These are phyloP conservation scores for Glyptemys insculpta DNA, from an alignment of 2,797 vertebrate genomes.

Conservation along the genomic window DNA sequence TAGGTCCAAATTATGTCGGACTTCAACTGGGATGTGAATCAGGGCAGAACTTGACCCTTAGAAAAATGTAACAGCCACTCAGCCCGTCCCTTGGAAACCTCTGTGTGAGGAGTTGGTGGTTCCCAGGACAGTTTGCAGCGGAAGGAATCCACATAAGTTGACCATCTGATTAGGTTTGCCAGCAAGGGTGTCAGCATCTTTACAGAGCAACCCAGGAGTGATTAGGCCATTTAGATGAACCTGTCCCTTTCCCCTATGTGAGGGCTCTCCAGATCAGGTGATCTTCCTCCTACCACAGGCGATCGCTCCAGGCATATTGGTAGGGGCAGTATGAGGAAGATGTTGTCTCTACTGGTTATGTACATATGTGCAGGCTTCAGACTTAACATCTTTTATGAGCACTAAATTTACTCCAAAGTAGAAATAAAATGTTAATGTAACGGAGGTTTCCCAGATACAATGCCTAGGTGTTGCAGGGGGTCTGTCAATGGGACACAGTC, in stretches of 20 bases:
- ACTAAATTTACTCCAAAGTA: accelerated
- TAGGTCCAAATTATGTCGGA: neutral
- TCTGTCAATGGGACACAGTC: accelerated
- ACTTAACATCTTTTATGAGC: neutral
- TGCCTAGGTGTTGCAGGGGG: neutral
- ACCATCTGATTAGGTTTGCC: neutral
- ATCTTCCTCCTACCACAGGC: neutral
- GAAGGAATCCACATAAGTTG: neutral
- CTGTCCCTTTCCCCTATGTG: neutral
- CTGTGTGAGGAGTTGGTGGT: neutral
- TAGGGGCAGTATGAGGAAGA: accelerated
- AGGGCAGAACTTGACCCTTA: neutral
- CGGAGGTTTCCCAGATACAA: neutral
- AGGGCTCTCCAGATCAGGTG: neutral
- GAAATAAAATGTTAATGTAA: neutral
- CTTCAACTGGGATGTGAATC: neutral
- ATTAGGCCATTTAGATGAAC: neutral
- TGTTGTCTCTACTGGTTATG: neutral
- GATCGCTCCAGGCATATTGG: neutral
- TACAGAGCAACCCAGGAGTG: neutral
- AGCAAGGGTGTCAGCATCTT: neutral
- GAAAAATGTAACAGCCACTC: neutral
- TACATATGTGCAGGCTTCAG: neutral
- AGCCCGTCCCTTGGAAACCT: neutral
- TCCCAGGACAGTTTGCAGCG: neutral